These are phyloP conservation scores for Cyclargus thomasi DNA, from an alignment of 1,140 invertebrate species.

Conservation along the genomic window DNA sequence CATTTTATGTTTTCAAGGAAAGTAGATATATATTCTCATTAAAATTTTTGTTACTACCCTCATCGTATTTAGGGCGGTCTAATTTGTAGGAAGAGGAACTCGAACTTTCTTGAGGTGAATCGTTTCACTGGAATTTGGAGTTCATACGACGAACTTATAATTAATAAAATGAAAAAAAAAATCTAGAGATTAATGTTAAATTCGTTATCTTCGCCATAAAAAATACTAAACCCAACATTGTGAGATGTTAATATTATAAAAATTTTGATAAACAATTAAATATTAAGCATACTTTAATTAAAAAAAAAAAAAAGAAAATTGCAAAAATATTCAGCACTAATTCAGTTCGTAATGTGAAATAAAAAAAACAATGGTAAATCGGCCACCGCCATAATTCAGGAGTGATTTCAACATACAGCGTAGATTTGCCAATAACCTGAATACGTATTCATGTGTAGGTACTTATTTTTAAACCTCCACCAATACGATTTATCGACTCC, in stretches of 20 bases:
- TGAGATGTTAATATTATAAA: background rate
- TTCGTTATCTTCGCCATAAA: background rate
- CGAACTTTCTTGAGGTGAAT: too few species aligned
- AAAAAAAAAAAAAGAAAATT: background rate
- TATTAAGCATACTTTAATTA: background rate
- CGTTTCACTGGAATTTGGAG: too few species aligned
- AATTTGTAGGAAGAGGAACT: too few species aligned
- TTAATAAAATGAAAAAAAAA: too few species aligned
- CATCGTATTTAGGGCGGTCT: too few species aligned
- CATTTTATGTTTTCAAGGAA: too few species aligned
- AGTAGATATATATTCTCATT: too few species aligned
- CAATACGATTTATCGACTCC: conserved; percentile 29
- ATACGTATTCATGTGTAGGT: conserved; percentile 27
- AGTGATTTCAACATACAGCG: conserved; percentile 25
- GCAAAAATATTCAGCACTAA: background rate
- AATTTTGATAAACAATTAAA: background rate
- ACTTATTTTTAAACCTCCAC: conserved; percentile 30
- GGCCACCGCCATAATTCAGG: conserved; percentile 20
- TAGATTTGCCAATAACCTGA: conserved; percentile 31
- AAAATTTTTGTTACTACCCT: too few species aligned
- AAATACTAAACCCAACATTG: background rate
- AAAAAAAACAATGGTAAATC: conserved; percentile 22
- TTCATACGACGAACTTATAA: too few species aligned
- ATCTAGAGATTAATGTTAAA: too few species aligned
- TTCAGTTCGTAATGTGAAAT: conserved; percentile 13